Percentiles rank a stretch among this genome's conserved stretches.
Evolutionary conservation across 2,113 vertebrate genomes (phyloP).

Genomic region (Epinephelus lanceolatus): DNA sequence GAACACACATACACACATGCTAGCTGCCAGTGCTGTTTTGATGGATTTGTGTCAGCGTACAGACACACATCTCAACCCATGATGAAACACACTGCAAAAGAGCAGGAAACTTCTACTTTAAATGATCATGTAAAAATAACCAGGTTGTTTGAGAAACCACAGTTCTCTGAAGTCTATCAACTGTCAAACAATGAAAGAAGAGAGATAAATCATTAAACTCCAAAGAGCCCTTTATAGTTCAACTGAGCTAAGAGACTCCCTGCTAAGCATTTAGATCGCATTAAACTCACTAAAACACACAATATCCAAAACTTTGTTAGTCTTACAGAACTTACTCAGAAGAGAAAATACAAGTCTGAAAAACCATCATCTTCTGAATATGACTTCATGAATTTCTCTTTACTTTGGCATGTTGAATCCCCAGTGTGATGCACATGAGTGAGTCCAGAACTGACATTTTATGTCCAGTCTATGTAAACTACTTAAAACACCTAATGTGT

Average conservation of each 20-base stretch:
- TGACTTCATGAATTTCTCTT: not conserved
- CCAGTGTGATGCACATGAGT: not conserved
- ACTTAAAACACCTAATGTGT: not conserved
- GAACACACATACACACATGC: slow-evolving; percentile 34
- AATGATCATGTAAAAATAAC: slow-evolving; percentile 24
- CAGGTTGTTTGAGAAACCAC: not conserved
- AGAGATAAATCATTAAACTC: not conserved
- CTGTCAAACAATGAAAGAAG: slow-evolving; percentile 6
- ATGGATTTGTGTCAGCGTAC: slow-evolving; percentile 50
- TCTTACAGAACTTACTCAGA: not conserved
- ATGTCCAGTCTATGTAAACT: not conserved
- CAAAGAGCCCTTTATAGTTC: not conserved
- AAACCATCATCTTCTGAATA: not conserved
- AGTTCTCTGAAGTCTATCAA: slow-evolving; percentile 20
- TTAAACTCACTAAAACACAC: not conserved
- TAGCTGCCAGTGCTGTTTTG: slow-evolving; percentile 33
- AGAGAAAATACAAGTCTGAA: not conserved
- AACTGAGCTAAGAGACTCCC: not conserved
- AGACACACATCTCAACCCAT: not conserved
- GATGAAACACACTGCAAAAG: slow-evolving; percentile 42
- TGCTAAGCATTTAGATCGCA: not conserved
- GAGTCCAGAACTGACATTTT: not conserved
- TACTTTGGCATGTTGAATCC: not conserved
- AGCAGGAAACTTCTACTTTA: slow-evolving; percentile 7
- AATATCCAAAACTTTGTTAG: not conserved